phyloP scores from a whole-genome alignment of 2,888 invertebrate species.

The Acanthococcus lagerstroemiae region DNA sequence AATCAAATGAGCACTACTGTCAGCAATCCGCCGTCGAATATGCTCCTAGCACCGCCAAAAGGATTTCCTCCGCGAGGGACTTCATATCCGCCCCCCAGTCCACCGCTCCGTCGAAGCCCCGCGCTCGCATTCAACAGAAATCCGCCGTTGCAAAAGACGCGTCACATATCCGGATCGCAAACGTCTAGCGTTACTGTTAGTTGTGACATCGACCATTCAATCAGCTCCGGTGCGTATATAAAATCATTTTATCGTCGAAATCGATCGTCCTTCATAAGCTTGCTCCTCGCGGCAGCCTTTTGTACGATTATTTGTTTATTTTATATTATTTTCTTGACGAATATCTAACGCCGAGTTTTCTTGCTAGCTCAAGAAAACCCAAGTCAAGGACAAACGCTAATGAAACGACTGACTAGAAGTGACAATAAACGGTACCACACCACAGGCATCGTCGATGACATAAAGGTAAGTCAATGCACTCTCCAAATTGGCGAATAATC shows the following conservation, averaged over 20 bases:
- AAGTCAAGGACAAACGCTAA: conserved; percentile 38
- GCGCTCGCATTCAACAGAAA: conserved; percentile 61
- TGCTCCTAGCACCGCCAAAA: conserved; percentile 44
- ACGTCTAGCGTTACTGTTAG: conserved; percentile 39
- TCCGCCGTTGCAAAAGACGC: conserved; percentile 70
- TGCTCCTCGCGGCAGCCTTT: too few species aligned
- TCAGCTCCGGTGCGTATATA: conserved; percentile 44
- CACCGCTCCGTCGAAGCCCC: conserved; percentile 46
- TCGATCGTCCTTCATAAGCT: too few species aligned
- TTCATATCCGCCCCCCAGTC: conserved; percentile 76
- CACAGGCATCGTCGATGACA: conserved; percentile 55
- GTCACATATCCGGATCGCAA: conserved; percentile 54
- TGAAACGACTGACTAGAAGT: conserved; percentile 44
- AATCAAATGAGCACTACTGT: conserved; percentile 45
- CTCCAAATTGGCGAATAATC: neutral
- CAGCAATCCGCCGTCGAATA: conserved; percentile 45
- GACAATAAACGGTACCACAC: conserved; percentile 52
- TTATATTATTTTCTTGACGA: too few species aligned
- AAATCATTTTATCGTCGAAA: too few species aligned
- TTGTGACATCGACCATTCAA: conserved; percentile 42
- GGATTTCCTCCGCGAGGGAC: conserved; percentile 49
- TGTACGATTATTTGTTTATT: too few species aligned
- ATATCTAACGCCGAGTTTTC: too few species aligned
- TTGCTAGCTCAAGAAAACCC: conserved; percentile 13
- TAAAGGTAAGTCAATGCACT: conserved; percentile 37